Conservation (phyloP, 2,888 invertebrate genomes). For the Neuroscelio doddi region DNA sequence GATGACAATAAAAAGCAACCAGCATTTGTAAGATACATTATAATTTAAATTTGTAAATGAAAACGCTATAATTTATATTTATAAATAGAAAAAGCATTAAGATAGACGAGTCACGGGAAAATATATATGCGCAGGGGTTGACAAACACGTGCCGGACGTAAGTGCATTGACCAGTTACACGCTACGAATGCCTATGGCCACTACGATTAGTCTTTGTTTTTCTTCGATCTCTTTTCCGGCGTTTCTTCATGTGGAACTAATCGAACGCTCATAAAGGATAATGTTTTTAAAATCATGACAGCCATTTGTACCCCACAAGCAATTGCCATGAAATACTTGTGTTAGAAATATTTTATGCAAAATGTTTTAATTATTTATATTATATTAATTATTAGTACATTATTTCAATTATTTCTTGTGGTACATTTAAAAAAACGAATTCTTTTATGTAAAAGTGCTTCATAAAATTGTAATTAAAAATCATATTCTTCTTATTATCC, state of each 20-base stretch:
- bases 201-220: constrained; percentile 44
- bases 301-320: too few relatives aligned
- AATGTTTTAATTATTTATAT: too few relatives aligned
- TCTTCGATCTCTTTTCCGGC: constrained; percentile 37
- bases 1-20: too few relatives aligned
- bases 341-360: too few relatives aligned
- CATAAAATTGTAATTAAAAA: too few relatives aligned
- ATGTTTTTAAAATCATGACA: too few relatives aligned
- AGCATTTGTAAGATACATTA: not conserved
- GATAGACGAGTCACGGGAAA: constrained; percentile 19
- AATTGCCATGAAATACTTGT: too few relatives aligned
- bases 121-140: constrained; percentile 23
- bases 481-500: too few relatives aligned
- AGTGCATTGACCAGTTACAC: constrained; percentile 36
- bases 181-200: constrained; percentile 34
- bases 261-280: constrained; percentile 7
- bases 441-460: too few relatives aligned
- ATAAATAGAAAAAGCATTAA: constrained; percentile 1
- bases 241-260: constrained; percentile 40
- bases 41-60: constrained; percentile 1
- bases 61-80: not conserved
- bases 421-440: too few relatives aligned
- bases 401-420: too few relatives aligned
- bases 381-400: too few relatives aligned
- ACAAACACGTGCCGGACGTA: constrained; percentile 44